A percentile compares a stretch with the other conserved stretches of the same genome.
These are phyloP conservation scores for Euplexia lucipara DNA, from an alignment of 2,888 invertebrate species.

Conservation along the genomic window DNA sequence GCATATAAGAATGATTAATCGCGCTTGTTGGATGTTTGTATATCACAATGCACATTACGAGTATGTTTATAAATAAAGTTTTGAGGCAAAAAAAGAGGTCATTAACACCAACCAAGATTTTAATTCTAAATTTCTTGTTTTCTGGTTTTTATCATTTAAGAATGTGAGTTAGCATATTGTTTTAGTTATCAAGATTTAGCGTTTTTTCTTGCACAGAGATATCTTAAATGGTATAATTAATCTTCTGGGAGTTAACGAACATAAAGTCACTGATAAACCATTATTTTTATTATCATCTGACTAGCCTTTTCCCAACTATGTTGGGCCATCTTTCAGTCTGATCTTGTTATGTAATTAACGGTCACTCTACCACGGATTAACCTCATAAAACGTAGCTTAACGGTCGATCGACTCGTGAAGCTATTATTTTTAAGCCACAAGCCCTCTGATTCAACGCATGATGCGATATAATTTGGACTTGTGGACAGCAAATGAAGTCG, in stretches of 20 bases:
- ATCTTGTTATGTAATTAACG: too few relatives aligned
- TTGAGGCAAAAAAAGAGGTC: constrained; percentile 15
- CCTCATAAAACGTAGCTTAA: too few relatives aligned
- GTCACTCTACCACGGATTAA: too few relatives aligned
- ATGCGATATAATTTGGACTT: neutral
- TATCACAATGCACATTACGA: constrained; percentile 3
- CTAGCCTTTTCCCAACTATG: too few relatives aligned
- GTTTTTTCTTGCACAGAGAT: neutral
- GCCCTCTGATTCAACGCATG: neutral
- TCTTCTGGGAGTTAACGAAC: too few relatives aligned
- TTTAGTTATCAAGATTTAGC: neutral
- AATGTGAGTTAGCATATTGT: neutral
- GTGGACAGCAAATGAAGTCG: neutral
- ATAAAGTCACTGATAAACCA: neutral
- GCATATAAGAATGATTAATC: too few relatives aligned
- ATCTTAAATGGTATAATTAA: too few relatives aligned
- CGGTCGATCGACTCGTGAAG: too few relatives aligned
- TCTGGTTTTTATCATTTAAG: neutral
- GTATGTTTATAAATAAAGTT: constrained; percentile 31
- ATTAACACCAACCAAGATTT: constrained; percentile 26
- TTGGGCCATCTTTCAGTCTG: too few relatives aligned
- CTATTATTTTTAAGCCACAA: too few relatives aligned
- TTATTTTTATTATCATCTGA: neutral
- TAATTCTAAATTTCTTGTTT: constrained; percentile 15
- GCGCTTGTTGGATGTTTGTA: neutral